These are phyloP conservation scores for Carabus problematicus DNA, from an alignment of 2,888 invertebrate genomes.

Conservation along the genomic window DNA sequence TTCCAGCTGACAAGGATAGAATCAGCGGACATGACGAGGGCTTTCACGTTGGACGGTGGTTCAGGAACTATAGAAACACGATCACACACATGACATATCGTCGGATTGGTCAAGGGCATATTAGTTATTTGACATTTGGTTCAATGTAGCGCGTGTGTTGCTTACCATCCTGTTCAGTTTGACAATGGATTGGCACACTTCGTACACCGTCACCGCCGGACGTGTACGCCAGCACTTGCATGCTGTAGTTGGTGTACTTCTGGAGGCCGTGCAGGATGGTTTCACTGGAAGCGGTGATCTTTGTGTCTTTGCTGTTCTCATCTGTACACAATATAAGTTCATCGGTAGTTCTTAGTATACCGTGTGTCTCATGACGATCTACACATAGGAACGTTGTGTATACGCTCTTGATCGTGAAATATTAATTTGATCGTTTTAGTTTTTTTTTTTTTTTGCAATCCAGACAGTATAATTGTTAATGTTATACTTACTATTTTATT, in stretches of 20 bases:
- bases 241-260: slow-evolving; percentile 95
- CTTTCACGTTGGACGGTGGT: slow-evolving; percentile 91
- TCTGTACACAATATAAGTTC: slow-evolving; percentile 62
- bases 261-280: slow-evolving; percentile 92
- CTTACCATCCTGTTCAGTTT: slow-evolving; percentile 94
- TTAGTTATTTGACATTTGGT: too few species aligned
- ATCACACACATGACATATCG: neutral
- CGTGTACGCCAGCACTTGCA: slow-evolving; percentile 94
- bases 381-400: too few species aligned
- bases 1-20: slow-evolving; percentile 95
- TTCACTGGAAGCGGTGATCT: slow-evolving; percentile 90
- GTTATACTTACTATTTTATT: too few species aligned
- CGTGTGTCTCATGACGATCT: too few species aligned
- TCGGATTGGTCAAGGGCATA: too few species aligned
- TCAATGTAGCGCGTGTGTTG: slow-evolving; percentile 21
- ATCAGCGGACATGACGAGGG: slow-evolving; percentile 88
- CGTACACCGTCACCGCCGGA: slow-evolving; percentile 95
- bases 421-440: too few species aligned
- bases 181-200: slow-evolving; percentile 86
- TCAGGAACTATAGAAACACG: slow-evolving; percentile 76
- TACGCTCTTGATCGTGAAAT: too few species aligned
- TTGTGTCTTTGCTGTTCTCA: slow-evolving; percentile 89
- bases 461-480: too few species aligned
- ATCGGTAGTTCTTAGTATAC: too few species aligned
- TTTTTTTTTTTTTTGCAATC: too few species aligned